Evolutionary conservation across 2,113 vertebrate species (phyloP).

Genomic region (Mastomys natalensis): DNA sequence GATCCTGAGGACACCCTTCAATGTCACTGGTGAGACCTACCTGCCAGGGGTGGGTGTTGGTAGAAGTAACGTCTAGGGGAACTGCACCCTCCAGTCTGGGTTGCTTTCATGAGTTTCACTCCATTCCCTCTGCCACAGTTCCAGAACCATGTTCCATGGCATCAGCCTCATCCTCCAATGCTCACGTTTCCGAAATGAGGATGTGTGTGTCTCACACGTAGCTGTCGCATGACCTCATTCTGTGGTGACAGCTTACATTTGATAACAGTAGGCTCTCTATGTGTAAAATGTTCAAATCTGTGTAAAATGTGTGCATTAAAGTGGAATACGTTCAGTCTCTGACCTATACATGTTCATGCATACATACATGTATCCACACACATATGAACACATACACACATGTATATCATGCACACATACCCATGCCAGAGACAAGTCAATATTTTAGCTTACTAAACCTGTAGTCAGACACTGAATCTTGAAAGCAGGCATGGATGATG

Average conservation of each 20-base stretch:
- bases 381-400: background rate
- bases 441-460: background rate
- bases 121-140: background rate
- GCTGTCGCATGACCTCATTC: accelerated
- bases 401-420: background rate
- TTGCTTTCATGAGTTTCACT: background rate
- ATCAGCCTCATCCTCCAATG: accelerated
- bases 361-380: background rate
- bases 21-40: conserved; percentile 80
- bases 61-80: background rate
- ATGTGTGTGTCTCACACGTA: background rate
- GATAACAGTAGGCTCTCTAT: background rate
- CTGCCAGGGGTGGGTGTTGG: background rate
- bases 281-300: background rate
- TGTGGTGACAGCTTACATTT: background rate
- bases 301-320: background rate
- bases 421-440: no score
- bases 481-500: background rate
- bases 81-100: background rate
- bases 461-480: no score
- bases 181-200: background rate
- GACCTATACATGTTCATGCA: background rate
- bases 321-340: background rate
- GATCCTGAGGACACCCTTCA: conserved; percentile 81
- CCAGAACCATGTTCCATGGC: background rate